Evolutionary conservation across 53 echinoderm and acorn worm species (phyloP), one percentile per base, ranked within the genome.

Genomic region (Temnopleurus reevesii): DNA sequence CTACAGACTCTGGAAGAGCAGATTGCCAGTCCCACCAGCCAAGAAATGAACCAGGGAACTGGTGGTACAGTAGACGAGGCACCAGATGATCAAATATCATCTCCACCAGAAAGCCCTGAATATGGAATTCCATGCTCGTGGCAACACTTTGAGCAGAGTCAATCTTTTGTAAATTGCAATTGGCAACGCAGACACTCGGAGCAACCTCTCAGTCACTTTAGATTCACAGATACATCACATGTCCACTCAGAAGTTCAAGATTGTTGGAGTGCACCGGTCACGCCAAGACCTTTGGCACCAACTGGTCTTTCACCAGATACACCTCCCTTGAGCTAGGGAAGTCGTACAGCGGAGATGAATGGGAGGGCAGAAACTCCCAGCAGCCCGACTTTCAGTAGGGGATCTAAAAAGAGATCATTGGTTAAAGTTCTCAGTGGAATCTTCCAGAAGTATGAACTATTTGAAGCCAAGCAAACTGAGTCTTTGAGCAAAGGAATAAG

Each of bases 361-460:
- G 46, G 18, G 28, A 23, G 34, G 10, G 34, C 53, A 34, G 19
- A 17, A 25, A 49, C 35, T 15, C 33, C 35, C 19, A 65, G 2
- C 38, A 36, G 19, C 65, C 5, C 71, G 15, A 2, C 41, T 71
- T 21, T 23, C n/a, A 41, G 71, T 38, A 19, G 15, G 5, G 21
- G 36, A 38, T 41, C 71, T 12, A 55, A 55, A 23, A 35, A 35
- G 53, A 83, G 51, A 23, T 83, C 88, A 30, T 53, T 87, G 65
- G 53, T 46, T 1, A 66, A 51, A 36, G 47, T 51, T 33, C 64
- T 64, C 29, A 87, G 88, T 33, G 53, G 71, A 8, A 46, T 87
- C 0, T 19, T 87, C 2, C 88, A 87, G 36, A 87, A 87, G 71
- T 51, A 66, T 49, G 88, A 87, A 33, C 49, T 87, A 19, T 87